A percentile compares a stretch with the other conserved stretches of the same genome.
Evolutionary conservation across 2,797 vertebrate species (phyloP).

Genomic region (Manis javanica): DNA sequence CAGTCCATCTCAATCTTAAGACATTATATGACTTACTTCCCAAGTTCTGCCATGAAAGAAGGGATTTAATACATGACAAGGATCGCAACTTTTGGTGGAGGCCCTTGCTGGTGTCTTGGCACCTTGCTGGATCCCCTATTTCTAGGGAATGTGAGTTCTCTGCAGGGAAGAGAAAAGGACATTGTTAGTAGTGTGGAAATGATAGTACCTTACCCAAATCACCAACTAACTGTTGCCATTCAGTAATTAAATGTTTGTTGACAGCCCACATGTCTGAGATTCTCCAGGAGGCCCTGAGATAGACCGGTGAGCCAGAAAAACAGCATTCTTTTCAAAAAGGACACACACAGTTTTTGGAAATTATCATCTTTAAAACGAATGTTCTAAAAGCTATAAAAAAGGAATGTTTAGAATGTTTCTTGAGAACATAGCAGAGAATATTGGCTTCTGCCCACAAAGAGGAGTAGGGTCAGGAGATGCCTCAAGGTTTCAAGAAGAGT

Average conservation of each 20-base stretch:
- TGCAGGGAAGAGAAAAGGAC: not conserved
- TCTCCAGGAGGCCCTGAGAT: not conserved
- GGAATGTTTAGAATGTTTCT: not conserved
- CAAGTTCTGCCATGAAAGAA: not conserved
- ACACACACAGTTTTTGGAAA: not conserved
- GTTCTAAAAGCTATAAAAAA: not conserved
- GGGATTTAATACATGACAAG: not conserved
- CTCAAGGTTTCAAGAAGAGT: not conserved
- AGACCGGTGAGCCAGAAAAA: not conserved
- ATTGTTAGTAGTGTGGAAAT: not conserved
- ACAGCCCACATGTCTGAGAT: not conserved
- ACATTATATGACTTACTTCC: not conserved
- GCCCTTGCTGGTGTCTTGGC: not conserved
- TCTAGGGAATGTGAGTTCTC: not conserved
- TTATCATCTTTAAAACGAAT: not conserved
- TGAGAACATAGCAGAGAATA: not conserved
- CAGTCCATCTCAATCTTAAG: constrained; percentile 25
- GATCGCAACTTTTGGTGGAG: not conserved
- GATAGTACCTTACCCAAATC: not conserved
- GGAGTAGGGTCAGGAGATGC: not conserved
- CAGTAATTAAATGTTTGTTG: not conserved
- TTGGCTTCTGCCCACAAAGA: not conserved
- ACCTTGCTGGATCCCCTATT: not conserved
- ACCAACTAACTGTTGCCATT: not conserved
- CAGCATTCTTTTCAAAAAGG: not conserved